Percentiles rank a stretch among this genome's conserved stretches.
Evolutionary conservation across 2,797 vertebrate genomes (phyloP).

Genomic region (Gobionotothen gibberifrons): DNA sequence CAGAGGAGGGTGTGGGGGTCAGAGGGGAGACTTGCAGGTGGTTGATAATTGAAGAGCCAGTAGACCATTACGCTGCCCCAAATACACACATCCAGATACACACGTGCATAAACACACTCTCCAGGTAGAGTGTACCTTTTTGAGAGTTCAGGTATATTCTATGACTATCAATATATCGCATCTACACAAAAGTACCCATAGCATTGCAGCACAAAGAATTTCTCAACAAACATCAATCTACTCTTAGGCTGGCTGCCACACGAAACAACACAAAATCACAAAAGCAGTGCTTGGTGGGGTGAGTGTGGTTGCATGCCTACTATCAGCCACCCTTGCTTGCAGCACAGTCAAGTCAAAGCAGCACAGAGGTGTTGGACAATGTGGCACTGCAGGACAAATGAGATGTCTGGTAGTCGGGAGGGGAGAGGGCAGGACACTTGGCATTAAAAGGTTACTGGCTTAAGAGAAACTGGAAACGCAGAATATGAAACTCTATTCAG

Average conservation of each 20-base stretch:
- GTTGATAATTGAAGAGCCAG: conserved; percentile 45
- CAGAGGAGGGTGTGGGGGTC: conserved; percentile 55
- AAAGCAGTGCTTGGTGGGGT: background rate
- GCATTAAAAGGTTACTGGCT: conserved; percentile 8
- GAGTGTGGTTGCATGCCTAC: conserved; percentile 11
- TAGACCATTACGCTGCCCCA: conserved; percentile 18
- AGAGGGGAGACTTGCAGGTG: conserved; percentile 62
- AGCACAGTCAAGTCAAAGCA: conserved; percentile 51
- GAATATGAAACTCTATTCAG: background rate
- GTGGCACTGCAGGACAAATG: conserved; percentile 48
- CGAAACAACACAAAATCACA: conserved; percentile 10
- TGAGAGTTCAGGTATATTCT: conserved; percentile 1
- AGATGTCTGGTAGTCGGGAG: conserved; percentile 51
- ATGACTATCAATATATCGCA: background rate
- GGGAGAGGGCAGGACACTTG: conserved; percentile 19
- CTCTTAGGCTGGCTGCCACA: background rate
- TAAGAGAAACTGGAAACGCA: conserved; percentile 13
- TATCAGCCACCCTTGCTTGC: conserved; percentile 21
- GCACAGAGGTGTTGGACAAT: conserved; percentile 63
- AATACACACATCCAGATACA: conserved; percentile 11
- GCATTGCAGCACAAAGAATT: background rate
- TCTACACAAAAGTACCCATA: background rate
- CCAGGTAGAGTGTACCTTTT: conserved; percentile 3
- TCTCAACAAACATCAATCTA: conserved; percentile 2
- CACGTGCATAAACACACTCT: background rate